phyloP scores from a whole-genome alignment of 2,888 invertebrate species.

The Opisthograptis luteolata region DNA sequence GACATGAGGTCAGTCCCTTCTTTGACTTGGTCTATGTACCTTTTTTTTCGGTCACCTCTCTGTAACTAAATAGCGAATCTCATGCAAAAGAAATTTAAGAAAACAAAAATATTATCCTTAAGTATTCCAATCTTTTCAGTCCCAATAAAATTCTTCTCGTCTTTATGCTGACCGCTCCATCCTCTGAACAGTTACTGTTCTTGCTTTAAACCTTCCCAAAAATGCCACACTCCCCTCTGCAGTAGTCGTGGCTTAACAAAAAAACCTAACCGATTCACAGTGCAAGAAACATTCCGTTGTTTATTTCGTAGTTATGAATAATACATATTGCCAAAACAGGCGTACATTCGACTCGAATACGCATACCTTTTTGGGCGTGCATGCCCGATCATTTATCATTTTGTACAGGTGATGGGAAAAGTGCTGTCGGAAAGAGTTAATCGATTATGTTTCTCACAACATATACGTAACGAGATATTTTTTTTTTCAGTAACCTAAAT shows the following conservation, averaged over 20 bases:
- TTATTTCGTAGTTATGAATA: constrained; percentile 68
- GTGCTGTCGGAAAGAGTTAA: background rate
- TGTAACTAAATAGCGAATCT: too few relatives aligned
- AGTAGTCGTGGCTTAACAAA: constrained; percentile 9
- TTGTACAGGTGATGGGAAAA: constrained; percentile 19
- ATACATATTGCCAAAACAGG: constrained; percentile 73
- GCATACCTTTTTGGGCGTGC: constrained; percentile 60
- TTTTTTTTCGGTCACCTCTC: too few relatives aligned
- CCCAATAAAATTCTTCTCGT: too few relatives aligned
- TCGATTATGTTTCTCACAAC: background rate
- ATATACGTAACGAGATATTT: too few relatives aligned
- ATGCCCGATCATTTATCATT: constrained; percentile 57
- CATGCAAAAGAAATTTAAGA: too few relatives aligned
- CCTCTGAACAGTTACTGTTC: background rate
- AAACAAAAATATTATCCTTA: too few relatives aligned
- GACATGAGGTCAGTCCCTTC: too few relatives aligned
- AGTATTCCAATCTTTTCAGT: too few relatives aligned
- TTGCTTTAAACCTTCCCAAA: constrained; percentile 2
- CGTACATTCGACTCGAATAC: constrained; percentile 38
- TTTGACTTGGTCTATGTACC: too few relatives aligned
- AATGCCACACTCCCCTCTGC: background rate
- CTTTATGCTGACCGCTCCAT: too few relatives aligned
- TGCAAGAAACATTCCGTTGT: constrained; percentile 46
- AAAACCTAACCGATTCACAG: constrained; percentile 31
- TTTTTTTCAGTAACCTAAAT: too few relatives aligned